Evolutionary conservation across 2,797 vertebrate species (phyloP).

Genomic region (Thripadectes ignobilis): DNA sequence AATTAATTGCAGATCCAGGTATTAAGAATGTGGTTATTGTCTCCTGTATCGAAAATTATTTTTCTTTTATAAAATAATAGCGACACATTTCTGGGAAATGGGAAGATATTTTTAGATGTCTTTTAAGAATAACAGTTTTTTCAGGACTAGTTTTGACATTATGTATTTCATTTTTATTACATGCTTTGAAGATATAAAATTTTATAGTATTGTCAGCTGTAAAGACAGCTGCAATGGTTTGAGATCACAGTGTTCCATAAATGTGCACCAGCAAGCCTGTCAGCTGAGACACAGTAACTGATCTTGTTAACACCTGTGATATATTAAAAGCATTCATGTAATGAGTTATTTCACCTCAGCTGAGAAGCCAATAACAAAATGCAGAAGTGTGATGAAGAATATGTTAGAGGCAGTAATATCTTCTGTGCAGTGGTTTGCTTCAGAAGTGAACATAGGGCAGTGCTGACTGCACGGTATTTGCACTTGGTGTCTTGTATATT

Average conservation of each 20-base stretch:
- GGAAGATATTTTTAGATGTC: background rate
- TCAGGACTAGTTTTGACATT: background rate
- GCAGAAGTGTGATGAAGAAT: background rate
- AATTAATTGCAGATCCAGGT: background rate
- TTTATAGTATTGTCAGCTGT: background rate
- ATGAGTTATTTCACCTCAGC: background rate
- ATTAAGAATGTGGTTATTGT: background rate
- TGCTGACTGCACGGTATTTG: accelerated
- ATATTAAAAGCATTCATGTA: background rate
- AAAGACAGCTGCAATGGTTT: background rate
- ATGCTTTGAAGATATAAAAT: background rate
- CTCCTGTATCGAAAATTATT: background rate
- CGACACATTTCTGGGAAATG: background rate
- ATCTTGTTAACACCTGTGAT: background rate
- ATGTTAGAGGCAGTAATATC: background rate
- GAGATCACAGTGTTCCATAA: background rate
- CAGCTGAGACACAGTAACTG: background rate
- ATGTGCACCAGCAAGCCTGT: background rate
- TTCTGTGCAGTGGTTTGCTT: background rate
- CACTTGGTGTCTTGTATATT: background rate
- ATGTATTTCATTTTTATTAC: background rate
- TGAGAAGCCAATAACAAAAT: background rate
- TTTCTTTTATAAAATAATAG: background rate
- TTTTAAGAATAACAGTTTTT: background rate
- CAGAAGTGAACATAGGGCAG: background rate